Evolutionary conservation across 2,113 vertebrate genomes (phyloP), one percentile per base, ranked within the genome.

Genomic region (Carlito syrichta): DNA sequence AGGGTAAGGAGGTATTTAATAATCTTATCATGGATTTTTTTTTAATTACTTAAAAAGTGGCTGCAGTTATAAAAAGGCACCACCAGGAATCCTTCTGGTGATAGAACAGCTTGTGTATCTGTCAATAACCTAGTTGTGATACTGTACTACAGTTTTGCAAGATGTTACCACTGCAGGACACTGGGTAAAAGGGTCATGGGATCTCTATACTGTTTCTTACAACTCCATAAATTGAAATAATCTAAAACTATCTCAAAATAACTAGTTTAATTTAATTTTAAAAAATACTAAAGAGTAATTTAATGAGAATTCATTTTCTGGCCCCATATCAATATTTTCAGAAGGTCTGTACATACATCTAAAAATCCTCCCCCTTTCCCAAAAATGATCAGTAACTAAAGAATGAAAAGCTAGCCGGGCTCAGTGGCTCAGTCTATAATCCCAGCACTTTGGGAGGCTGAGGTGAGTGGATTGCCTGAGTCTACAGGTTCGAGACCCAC

Each of bases 401-500:
- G 14, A 95, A 82, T 73, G 32, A 92, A 96, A 90, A 96, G 71
- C 5, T 95, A n/a, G n/a, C n/a, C n/a, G n/a, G n/a, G n/a, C n/a
- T n/a, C n/a, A n/a, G n/a, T n/a, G n/a, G n/a, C n/a, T n/a, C n/a
- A n/a, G n/a, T n/a, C n/a, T n/a, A n/a, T n/a, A n/a, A n/a, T n/a
- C n/a, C n/a, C n/a, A n/a, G n/a, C n/a, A n/a, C n/a, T n/a, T n/a
- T n/a, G n/a, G n/a, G n/a, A n/a, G n/a, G n/a, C n/a, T n/a, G n/a
- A n/a, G n/a, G n/a, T n/a, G n/a, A n/a, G n/a, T n/a, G n/a, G n/a
- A n/a, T n/a, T n/a, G n/a, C n/a, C n/a, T n/a, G n/a, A n/a, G n/a
- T n/a, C n/a, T n/a, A n/a, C n/a, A n/a, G n/a, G n/a, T n/a, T n/a
- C n/a, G n/a, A n/a, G n/a, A n/a, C n/a, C n/a, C n/a, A n/a, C n/a